Base-by-base conservation (phyloP, 1,140 invertebrate species). In the Lineus longissimus region DNA sequence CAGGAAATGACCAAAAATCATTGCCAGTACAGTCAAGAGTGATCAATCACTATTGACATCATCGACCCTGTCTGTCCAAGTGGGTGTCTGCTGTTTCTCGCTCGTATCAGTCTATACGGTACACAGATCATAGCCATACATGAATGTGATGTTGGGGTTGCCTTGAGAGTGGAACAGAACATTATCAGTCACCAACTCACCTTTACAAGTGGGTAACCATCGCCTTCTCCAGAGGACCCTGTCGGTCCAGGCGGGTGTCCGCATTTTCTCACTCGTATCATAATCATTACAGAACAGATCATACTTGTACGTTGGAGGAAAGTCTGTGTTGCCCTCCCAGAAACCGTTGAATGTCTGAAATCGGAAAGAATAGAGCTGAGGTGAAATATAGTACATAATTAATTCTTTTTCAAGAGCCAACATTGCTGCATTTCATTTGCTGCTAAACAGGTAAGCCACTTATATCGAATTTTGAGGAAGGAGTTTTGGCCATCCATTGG, bases 281-380 rank as follows among this genome's bases (percentile, higher is more conserved):
- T 98, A 99, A 84, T 98, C 95, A 81, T 98, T 94, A 74, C 94
- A 97, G 80, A 98, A 98, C 36, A 97, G 81, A 85, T 99, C 97
- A 78, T 98, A 99, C 81, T 99, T 99, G 77, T 99, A 99, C 0
- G 97, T 99, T 1, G 97, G 97, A 23, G 92, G 85, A 82, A 99
- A 99, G 56, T 86, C 89, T 22, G 97, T 91, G 29, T 89, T 87
- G 0, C 94, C 97, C 85, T 99, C 97, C 58, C 88, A 85, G 77
- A 95, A 99, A 73, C 94, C 92, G 76, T 91, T 89, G 76, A 99
- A 99, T n/a, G 93, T 91, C 83, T 95, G 88, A 41, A 89, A 63
- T 41, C 11, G 45, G 33, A 17, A 31, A 22, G 55, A n/a, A n/a
- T n/a, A n/a, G n/a, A n/a, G n/a, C 13, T 11, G 9, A 7, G 27